These are phyloP conservation scores for Symphodus melops DNA, from an alignment of 2,113 vertebrate species.

Conservation along the genomic window DNA sequence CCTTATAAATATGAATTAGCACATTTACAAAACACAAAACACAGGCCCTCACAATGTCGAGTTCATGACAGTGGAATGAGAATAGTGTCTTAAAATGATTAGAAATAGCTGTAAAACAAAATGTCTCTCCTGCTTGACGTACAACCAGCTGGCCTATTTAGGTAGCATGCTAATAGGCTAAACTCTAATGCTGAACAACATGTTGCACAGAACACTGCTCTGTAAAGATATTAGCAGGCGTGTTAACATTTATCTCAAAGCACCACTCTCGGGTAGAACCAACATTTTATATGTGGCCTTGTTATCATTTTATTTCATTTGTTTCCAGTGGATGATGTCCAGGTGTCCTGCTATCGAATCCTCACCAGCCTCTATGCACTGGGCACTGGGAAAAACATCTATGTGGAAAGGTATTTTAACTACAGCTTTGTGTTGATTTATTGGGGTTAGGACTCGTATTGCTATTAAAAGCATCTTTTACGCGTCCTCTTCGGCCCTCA, in stretches of 20 bases:
- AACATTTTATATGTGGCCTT: neutral
- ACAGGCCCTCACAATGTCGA: neutral
- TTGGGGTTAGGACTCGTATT: neutral
- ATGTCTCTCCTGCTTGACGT: neutral
- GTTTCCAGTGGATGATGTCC: constrained; percentile 92
- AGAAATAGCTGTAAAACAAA: neutral
- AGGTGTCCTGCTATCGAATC: constrained; percentile 97
- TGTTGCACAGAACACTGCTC: too few species aligned
- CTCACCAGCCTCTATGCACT: constrained; percentile 95
- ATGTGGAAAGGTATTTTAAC: constrained; percentile 93
- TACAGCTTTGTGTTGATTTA: neutral
- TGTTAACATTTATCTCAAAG: too few species aligned
- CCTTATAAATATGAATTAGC: neutral
- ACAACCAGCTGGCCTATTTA: neutral
- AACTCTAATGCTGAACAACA: neutral
- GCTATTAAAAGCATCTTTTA: neutral
- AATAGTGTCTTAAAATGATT: too few species aligned
- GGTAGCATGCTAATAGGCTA: neutral
- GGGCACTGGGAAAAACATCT: constrained; percentile 98
- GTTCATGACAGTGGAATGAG: too few species aligned
- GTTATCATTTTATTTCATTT: constrained; percentile 16
- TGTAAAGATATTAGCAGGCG: neutral
- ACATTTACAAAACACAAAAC: neutral
- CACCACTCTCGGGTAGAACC: neutral
- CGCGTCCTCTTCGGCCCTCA: constrained; percentile 62